Conservation (phyloP, 1,140 invertebrate genomes). For the Telenomus remus region DNA sequence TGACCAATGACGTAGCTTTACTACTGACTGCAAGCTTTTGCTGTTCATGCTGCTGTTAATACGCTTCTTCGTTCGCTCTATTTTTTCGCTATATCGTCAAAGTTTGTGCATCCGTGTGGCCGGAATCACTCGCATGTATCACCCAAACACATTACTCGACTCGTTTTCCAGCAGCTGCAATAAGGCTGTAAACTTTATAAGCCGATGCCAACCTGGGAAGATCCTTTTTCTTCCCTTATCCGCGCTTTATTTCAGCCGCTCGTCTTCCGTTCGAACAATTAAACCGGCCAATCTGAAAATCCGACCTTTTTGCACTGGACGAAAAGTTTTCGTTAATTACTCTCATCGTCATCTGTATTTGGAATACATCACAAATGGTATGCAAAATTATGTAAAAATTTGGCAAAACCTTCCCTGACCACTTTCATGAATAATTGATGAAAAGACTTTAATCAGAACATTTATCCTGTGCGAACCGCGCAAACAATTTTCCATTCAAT, state of each 20-base stretch:
- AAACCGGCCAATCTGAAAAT: constrained; percentile 21
- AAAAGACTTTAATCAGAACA: constrained; percentile 59
- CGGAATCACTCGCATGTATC: constrained; percentile 47
- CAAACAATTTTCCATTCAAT: constrained; percentile 52
- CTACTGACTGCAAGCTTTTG: constrained; percentile 13
- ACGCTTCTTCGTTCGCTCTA: constrained; percentile 2
- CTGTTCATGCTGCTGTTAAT: constrained; percentile 33
- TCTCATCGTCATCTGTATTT: constrained; percentile 55
- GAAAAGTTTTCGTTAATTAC: constrained; percentile 56
- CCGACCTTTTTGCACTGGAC: constrained; percentile 1
- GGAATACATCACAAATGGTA: constrained; percentile 53
- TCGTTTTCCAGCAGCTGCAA: constrained; percentile 40
- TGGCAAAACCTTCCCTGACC: constrained; percentile 45
- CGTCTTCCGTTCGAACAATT: not conserved
- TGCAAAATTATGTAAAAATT: constrained; percentile 59
- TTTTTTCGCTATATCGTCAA: constrained; percentile 40
- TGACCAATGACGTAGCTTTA: constrained; percentile 28
- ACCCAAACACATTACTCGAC: constrained; percentile 38
- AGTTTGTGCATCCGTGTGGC: constrained; percentile 15
- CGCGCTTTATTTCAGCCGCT: not conserved
- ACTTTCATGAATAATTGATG: constrained; percentile 60
- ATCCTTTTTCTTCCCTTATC: constrained; percentile 18
- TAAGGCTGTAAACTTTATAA: constrained; percentile 49
- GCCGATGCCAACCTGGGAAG: constrained; percentile 42
- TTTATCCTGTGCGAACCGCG: constrained; percentile 47